Conservation (phyloP, 1,140 invertebrate genomes). For the Myzus persicae region DNA sequence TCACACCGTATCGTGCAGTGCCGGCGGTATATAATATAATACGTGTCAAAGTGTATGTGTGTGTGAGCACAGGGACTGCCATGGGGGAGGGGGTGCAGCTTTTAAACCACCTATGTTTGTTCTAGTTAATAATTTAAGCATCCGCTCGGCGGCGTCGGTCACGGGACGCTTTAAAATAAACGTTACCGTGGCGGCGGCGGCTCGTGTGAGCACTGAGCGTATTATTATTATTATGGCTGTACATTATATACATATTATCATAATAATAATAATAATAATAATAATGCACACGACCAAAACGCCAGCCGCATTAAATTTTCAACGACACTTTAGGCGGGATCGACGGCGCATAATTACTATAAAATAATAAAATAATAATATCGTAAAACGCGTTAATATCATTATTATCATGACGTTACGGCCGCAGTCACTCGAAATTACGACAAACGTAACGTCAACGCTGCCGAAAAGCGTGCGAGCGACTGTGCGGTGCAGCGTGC, state of each 20-base stretch:
- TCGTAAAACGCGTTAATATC: neutral
- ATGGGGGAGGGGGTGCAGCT: neutral
- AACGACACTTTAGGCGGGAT: neutral
- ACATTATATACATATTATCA: neutral
- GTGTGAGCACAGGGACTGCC: neutral
- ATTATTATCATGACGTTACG: no score
- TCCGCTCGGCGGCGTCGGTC: slow-evolving; percentile 37
- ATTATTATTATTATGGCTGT: neutral
- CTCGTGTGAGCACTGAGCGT: neutral
- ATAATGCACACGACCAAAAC: neutral
- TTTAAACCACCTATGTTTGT: slow-evolving; percentile 31
- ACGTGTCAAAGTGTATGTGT: neutral
- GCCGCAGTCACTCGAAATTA: neutral
- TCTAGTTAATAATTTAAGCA: slow-evolving; percentile 42
- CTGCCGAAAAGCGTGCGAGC: neutral
- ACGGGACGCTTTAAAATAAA: slow-evolving; percentile 54
- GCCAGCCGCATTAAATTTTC: slow-evolving; percentile 16
- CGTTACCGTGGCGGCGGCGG: neutral
- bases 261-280: no score
- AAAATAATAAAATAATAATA: neutral
- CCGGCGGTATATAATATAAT: neutral
- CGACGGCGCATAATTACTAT: slow-evolving; percentile 8
- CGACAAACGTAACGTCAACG: neutral
- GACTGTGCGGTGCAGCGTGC: neutral
- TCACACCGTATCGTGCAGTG: neutral